Evolutionary conservation across 2,113 vertebrate genomes (phyloP), one percentile per base, ranked within the genome.

Genomic region (Microcebus ravelobensis): DNA sequence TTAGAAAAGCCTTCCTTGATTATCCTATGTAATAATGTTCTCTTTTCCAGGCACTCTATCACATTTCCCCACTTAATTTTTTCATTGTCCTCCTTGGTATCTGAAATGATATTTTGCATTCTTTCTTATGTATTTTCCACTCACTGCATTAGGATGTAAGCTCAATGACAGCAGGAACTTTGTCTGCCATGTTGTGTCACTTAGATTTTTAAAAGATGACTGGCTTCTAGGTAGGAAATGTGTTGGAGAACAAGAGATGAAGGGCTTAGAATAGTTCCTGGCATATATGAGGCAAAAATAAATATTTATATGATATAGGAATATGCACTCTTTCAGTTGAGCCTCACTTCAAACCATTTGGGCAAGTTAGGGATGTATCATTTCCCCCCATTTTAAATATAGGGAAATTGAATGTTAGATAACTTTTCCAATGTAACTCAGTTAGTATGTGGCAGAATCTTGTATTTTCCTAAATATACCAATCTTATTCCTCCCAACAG

Each of bases 91-190:
- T 91, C 61, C 52, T 68, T 70, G 68, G 29, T 91, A 57, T 83
- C 48, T 77, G 39, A 95, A 95, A 87, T 94, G 15, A 68, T 63
- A 63, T 42, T 89, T 52, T 77, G 10, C 52, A 94, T 94, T 95
- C n/a, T 48, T 90, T 93, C 39, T 61, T 77, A 25, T 57, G 14
- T 68, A 21, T 87, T 96, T 25, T 55, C 65, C 91, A 42, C 18
- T 88, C 71, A 87, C 15, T 63, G 23, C n/a, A 87, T 95, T 74
- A 93, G 68, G 31, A 31, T 84, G 25, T 90, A 93, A 90, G 50
- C 39, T 86, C 52, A 73, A 31, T 39, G 39, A 93, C 31, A 92
- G n/a, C 18, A 79, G 39, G 59, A 73, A 48, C 15, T 31, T 81
- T 94, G 50, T 74, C 31, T 83, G 23, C 79, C 29, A 76, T 81